These are phyloP conservation scores for zebrafish (Danio rerio) DNA, from an alignment of 2,113 vertebrate genomes.

Conservation along the genomic window DNA sequence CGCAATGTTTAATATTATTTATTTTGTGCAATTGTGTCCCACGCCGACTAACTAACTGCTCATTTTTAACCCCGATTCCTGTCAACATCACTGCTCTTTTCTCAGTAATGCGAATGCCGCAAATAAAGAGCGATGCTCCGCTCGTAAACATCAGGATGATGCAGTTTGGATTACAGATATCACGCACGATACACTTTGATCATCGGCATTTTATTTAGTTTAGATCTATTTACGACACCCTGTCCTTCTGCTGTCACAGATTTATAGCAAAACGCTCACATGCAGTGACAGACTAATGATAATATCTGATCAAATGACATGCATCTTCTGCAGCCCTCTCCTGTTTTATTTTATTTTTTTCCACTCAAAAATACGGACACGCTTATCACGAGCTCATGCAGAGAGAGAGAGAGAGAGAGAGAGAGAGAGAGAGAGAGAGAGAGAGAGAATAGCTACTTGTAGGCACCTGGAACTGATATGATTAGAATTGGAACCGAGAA, in stretches of 20 bases:
- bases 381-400: not conserved
- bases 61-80: not conserved
- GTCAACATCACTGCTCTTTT: not conserved
- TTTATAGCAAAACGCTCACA: not conserved
- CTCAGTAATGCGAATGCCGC: not conserved
- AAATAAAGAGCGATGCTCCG: not conserved
- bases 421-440: conserved; percentile 42
- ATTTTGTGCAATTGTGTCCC: too few relatives aligned
- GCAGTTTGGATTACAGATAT: not conserved
- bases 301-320: not conserved
- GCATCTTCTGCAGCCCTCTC: not conserved
- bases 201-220: not conserved
- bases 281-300: not conserved
- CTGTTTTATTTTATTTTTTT: not conserved
- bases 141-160: not conserved
- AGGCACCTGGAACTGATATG: not conserved
- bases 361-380: conserved; percentile 13
- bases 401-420: conserved; percentile 42
- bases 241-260: not conserved
- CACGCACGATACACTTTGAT: not conserved
- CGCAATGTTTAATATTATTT: too few relatives aligned
- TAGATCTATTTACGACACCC: not conserved
- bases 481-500: not conserved
- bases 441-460: not conserved
- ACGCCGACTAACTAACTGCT: too few relatives aligned